phyloP scores from a whole-genome alignment of 2,888 invertebrate genomes.

The Himalopsyche anomala region DNA sequence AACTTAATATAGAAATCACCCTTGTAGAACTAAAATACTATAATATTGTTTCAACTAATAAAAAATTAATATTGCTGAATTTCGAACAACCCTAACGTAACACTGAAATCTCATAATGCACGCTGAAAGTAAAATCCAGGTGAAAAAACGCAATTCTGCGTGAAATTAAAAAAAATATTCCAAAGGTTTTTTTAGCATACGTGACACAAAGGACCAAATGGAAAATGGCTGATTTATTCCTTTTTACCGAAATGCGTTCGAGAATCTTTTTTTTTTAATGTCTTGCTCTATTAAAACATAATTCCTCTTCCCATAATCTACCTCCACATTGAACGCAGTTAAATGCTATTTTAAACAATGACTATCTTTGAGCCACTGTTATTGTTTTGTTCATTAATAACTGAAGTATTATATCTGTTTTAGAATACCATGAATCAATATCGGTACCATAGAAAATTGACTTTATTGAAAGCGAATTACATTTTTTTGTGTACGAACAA shows the following conservation, averaged over 20 bases:
- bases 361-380: not conserved
- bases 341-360: slow-evolving; percentile 23
- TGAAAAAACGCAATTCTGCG: slow-evolving; percentile 45
- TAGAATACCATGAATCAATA: too few species aligned
- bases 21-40: too few species aligned
- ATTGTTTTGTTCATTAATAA: not conserved
- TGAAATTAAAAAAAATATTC: slow-evolving; percentile 45
- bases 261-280: slow-evolving; percentile 31
- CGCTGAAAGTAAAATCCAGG: slow-evolving; percentile 44
- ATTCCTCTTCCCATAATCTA: slow-evolving; percentile 33
- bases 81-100: not conserved
- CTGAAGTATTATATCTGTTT: not conserved
- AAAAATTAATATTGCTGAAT: not conserved
- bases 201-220: slow-evolving; percentile 42
- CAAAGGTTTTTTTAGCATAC: slow-evolving; percentile 22
- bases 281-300: slow-evolving; percentile 32
- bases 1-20: too few species aligned
- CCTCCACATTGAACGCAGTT: not conserved
- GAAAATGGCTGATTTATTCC: slow-evolving; percentile 38
- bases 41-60: too few species aligned
- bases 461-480: too few species aligned
- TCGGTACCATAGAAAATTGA: too few species aligned
- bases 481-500: too few species aligned
- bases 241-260: slow-evolving; percentile 17
- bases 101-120: slow-evolving; percentile 31